A percentile compares a stretch with the other conserved stretches of the same genome.
Evolutionary conservation across 2,797 vertebrate genomes (phyloP).

Genomic region (Dermochelys coriacea): DNA sequence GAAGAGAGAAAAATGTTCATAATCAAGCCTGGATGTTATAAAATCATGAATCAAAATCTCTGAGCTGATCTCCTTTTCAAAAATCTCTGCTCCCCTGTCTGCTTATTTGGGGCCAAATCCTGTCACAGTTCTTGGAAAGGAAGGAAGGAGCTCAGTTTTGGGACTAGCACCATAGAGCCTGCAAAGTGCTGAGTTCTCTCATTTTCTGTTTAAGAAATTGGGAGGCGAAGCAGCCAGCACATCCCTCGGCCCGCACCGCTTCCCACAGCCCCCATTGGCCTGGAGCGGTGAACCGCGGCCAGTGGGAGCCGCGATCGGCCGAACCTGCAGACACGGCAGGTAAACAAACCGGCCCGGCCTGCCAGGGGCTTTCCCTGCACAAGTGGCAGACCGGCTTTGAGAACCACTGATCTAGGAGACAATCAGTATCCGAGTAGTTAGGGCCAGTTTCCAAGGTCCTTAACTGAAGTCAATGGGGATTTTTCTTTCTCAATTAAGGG

Average conservation of each 20-base stretch:
- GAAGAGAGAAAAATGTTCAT: background rate
- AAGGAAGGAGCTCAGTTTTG: background rate
- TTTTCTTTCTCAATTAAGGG: background rate
- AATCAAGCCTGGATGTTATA: conserved; percentile 14
- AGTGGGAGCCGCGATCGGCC: too few relatives aligned
- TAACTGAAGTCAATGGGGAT: background rate
- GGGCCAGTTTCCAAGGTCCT: background rate
- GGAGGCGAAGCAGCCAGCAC: background rate
- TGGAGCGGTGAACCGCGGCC: too few relatives aligned
- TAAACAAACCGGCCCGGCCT: too few relatives aligned
- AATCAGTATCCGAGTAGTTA: too few relatives aligned
- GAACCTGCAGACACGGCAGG: too few relatives aligned
- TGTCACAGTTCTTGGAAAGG: background rate
- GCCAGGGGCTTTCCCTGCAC: too few relatives aligned
- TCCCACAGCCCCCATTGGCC: too few relatives aligned
- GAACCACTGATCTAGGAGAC: too few relatives aligned
- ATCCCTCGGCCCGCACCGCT: too few relatives aligned
- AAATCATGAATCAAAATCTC: background rate
- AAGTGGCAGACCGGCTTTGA: too few relatives aligned
- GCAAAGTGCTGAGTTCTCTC: too few relatives aligned
- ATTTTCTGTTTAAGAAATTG: too few relatives aligned
- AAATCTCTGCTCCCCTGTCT: background rate
- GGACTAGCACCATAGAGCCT: background rate
- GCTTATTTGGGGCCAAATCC: background rate
- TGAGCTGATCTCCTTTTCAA: background rate